Evolutionary conservation across 2,888 invertebrate species (phyloP).

Genomic region (Caenorhabditis doughertyi): DNA sequence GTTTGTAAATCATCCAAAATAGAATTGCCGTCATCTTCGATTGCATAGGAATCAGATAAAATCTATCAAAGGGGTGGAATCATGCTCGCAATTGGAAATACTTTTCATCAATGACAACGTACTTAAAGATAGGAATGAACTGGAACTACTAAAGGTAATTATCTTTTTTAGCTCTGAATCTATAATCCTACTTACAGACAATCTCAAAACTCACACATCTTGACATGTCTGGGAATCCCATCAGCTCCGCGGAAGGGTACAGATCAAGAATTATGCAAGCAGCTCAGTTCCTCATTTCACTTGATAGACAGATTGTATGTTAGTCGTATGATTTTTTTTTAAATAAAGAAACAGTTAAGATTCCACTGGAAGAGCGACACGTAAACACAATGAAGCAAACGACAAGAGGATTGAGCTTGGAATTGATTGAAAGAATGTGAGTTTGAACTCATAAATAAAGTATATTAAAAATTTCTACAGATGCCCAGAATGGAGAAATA

Average conservation of each 20-base stretch:
- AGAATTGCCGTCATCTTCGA: constrained; percentile 56
- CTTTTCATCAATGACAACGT: constrained; percentile 55
- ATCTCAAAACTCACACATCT: constrained; percentile 73
- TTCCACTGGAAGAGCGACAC: constrained; percentile 60
- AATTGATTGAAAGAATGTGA: constrained; percentile 59
- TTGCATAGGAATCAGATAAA: constrained; percentile 70
- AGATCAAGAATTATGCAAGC: constrained; percentile 62
- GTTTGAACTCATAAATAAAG: not conserved
- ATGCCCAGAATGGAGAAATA: constrained; percentile 57
- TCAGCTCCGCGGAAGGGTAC: constrained; percentile 69
- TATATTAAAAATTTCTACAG: constrained; percentile 19
- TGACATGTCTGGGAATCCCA: constrained; percentile 70
- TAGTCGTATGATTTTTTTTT: too few species aligned
- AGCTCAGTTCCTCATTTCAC: constrained; percentile 48
- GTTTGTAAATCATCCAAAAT: not conserved
- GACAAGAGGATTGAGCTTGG: constrained; percentile 58
- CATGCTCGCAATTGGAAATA: constrained; percentile 63
- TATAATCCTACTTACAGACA: constrained; percentile 46
- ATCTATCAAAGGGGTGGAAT: constrained; percentile 74
- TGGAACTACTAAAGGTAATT: constrained; percentile 42
- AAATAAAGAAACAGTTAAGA: constrained; percentile 16
- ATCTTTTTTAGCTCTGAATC: not conserved
- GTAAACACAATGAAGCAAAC: constrained; percentile 53
- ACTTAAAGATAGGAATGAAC: constrained; percentile 54
- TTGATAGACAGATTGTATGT: constrained; percentile 53